These are phyloP conservation scores for Crocallis elinguaria DNA, from an alignment of 2,888 invertebrate species.

Conservation along the genomic window DNA sequence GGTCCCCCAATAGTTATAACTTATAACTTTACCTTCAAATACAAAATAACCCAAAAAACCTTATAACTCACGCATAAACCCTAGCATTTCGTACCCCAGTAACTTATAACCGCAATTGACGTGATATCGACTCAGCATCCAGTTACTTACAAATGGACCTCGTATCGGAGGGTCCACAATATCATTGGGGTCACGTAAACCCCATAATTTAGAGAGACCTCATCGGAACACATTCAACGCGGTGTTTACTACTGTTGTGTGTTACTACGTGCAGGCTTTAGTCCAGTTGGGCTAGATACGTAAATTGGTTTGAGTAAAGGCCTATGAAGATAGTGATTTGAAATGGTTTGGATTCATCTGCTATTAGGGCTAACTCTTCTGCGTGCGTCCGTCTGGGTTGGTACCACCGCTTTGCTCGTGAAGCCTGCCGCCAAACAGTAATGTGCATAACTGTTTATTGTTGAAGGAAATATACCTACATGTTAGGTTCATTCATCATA, in stretches of 20 bases:
- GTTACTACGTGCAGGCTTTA: slow-evolving; percentile 13
- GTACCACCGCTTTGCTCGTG: no score
- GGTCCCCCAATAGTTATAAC: not conserved
- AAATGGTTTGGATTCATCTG: no score
- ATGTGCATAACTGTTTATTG: no score
- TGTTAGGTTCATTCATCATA: no score
- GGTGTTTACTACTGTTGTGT: slow-evolving; percentile 37
- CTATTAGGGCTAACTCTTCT: no score
- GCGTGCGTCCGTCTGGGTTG: no score
- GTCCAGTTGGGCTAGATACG: not conserved
- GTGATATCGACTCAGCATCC: slow-evolving; percentile 25
- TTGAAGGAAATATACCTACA: no score
- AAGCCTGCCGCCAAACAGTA: no score
- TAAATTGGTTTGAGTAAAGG: slow-evolving; percentile 1
- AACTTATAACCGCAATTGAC: slow-evolving; percentile 22
- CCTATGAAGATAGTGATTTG: no score
- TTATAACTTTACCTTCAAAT: not conserved
- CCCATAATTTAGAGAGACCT: slow-evolving; percentile 49
- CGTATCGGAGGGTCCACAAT: slow-evolving; percentile 28
- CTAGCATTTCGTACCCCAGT: slow-evolving; percentile 1
- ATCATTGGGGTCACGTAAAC: slow-evolving; percentile 46
- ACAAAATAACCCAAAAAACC: not conserved
- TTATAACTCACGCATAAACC: slow-evolving; percentile 5
- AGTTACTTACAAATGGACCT: slow-evolving; percentile 21
- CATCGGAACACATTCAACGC: slow-evolving; percentile 41